phyloP scores from a whole-genome alignment of 2,797 vertebrate genomes.

The Eulemur coronatus region DNA sequence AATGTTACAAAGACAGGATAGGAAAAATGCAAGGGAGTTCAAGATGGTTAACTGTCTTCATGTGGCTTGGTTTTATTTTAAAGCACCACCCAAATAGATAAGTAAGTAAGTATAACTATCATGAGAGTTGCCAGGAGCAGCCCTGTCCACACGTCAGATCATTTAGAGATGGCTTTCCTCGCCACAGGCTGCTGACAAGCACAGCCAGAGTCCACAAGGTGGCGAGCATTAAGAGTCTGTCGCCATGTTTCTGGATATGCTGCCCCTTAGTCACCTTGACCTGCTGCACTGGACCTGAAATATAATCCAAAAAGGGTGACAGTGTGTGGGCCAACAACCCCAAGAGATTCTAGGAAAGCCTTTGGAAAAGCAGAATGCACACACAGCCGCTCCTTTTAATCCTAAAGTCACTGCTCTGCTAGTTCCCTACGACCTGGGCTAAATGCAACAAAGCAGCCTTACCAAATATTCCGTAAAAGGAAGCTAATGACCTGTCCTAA shows the following conservation, averaged over 20 bases:
- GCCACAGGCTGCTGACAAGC: not conserved
- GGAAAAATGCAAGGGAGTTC: constrained; percentile 5
- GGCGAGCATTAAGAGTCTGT: not conserved
- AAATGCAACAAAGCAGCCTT: not conserved
- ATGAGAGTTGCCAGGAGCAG: not conserved
- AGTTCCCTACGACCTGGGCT: not conserved
- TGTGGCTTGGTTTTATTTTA: constrained; percentile 2
- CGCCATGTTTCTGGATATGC: not conserved
- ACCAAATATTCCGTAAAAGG: not conserved
- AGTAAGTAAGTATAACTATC: not conserved
- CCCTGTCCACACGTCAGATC: not conserved
- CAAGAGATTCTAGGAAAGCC: not conserved
- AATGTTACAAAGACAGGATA: not conserved
- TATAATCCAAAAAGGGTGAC: not conserved
- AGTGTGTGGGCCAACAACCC: not conserved
- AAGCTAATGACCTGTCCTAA: not conserved
- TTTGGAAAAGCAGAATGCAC: not conserved
- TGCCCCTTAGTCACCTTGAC: not conserved
- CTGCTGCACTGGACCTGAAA: not conserved
- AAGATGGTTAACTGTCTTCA: constrained; percentile 19
- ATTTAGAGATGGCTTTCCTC: not conserved
- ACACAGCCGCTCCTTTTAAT: not conserved
- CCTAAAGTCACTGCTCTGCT: not conserved
- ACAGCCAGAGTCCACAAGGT: not conserved
- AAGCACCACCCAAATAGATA: not conserved